phyloP scores from a whole-genome alignment of 2,113 vertebrate genomes.

The Pimephales promelas region DNA sequence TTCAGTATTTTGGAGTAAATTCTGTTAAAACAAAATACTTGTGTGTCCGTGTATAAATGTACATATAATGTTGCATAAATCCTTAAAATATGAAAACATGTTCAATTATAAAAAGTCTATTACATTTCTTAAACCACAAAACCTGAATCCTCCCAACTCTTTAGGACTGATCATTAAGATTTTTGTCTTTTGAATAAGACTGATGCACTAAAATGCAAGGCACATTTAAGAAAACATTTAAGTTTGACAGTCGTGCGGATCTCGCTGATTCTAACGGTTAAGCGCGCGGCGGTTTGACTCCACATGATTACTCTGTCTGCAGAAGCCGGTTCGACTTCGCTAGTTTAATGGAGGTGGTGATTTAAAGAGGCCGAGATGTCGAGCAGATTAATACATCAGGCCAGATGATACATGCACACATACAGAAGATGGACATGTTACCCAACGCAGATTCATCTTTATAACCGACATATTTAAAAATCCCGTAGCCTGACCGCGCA shows the following conservation, averaged over 20 bases:
- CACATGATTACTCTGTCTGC: constrained; percentile 56
- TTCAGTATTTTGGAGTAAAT: neutral
- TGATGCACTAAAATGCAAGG: neutral
- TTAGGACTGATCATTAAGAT: neutral
- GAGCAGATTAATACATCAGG: neutral
- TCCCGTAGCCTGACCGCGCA: neutral
- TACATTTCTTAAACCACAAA: no score
- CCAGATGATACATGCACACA: neutral
- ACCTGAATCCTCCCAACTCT: neutral
- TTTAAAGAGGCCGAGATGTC: constrained; percentile 27
- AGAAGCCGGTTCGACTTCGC: constrained; percentile 48
- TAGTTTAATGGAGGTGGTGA: neutral
- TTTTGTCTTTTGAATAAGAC: neutral
- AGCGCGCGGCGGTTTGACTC: neutral
- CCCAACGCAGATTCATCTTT: neutral
- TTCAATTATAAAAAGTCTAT: no score
- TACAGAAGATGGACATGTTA: neutral
- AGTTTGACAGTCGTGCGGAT: neutral
- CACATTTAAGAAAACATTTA: neutral
- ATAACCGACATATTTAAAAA: neutral
- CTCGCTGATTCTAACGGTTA: neutral
- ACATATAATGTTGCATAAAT: no score
- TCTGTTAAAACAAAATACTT: no score
- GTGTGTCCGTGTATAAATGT: no score
- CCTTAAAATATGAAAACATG: no score